Conservation (phyloP, 2,797 vertebrate genomes). For the Petrocephalus schoutedeni region DNA sequence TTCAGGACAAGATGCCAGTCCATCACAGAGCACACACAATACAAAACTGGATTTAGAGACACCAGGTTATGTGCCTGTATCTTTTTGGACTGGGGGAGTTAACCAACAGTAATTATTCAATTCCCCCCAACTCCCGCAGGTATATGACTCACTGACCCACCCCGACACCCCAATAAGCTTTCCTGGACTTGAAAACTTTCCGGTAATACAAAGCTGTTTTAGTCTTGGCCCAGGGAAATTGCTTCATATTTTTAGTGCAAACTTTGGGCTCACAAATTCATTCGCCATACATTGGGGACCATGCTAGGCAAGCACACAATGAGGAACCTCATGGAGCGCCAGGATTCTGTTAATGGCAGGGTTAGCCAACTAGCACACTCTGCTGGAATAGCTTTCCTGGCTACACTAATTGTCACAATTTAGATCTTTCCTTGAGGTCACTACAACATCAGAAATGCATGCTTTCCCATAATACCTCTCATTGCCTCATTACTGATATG, state of each 20-base stretch:
- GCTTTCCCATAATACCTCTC: not conserved
- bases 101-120: not conserved
- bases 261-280: not conserved
- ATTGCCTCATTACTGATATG: not conserved
- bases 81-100: not conserved
- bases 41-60: not conserved
- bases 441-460: not conserved
- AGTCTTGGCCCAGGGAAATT: not conserved
- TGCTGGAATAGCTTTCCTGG: not conserved
- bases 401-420: not conserved
- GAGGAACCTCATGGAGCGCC: not conserved
- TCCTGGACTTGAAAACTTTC: not conserved
- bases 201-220: not conserved
- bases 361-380: not conserved
- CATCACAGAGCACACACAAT: not conserved
- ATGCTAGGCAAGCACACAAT: not conserved
- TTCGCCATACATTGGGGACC: not conserved
- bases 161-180: not conserved
- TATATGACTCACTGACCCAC: not conserved
- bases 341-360: not conserved
- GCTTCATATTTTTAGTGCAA: not conserved
- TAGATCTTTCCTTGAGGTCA: not conserved
- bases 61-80: not conserved
- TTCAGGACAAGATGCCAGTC: not conserved
- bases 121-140: not conserved